Evolutionary conservation across 2,113 vertebrate genomes (phyloP).

Genomic region (Ifrita kowaldi): DNA sequence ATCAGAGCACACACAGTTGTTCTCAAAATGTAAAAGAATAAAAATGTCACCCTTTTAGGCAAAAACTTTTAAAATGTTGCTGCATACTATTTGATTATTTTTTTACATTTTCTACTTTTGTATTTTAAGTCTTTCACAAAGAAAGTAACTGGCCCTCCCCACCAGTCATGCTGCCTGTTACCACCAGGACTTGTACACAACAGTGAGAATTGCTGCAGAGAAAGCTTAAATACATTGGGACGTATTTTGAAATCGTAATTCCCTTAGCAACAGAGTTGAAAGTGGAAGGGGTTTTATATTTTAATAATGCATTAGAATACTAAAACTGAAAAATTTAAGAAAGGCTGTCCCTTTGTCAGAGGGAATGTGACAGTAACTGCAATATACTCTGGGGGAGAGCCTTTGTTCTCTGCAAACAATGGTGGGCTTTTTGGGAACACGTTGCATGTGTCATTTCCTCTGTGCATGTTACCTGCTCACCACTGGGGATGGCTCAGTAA

Average conservation of each 20-base stretch:
- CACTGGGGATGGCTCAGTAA: neutral
- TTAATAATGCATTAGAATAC: slow-evolving; percentile 51
- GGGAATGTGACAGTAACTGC: slow-evolving; percentile 37
- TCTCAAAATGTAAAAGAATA: neutral
- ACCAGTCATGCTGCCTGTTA: neutral
- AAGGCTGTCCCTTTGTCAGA: slow-evolving; percentile 39
- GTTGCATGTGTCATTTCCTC: neutral
- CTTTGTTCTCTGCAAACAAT: slow-evolving; percentile 45
- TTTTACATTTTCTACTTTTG: neutral
- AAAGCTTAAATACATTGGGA: slow-evolving; percentile 44
- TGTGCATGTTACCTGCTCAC: neutral
- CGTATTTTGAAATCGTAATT: slow-evolving; percentile 34
- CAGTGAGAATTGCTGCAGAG: neutral
- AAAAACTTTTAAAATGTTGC: neutral
- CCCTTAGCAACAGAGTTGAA: slow-evolving; percentile 1
- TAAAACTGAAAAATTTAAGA: slow-evolving; percentile 29
- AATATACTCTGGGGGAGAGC: slow-evolving; percentile 30
- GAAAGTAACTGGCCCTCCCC: neutral
- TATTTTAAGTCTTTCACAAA: neutral
- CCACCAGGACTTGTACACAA: slow-evolving; percentile 1
- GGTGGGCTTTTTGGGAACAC: neutral
- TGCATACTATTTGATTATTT: neutral
- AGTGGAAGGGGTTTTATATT: neutral
- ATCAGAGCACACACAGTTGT: neutral
- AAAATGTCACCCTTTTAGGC: neutral